Conservation (phyloP, 2,888 invertebrate genomes). For the Siphlonurus alternatus region DNA sequence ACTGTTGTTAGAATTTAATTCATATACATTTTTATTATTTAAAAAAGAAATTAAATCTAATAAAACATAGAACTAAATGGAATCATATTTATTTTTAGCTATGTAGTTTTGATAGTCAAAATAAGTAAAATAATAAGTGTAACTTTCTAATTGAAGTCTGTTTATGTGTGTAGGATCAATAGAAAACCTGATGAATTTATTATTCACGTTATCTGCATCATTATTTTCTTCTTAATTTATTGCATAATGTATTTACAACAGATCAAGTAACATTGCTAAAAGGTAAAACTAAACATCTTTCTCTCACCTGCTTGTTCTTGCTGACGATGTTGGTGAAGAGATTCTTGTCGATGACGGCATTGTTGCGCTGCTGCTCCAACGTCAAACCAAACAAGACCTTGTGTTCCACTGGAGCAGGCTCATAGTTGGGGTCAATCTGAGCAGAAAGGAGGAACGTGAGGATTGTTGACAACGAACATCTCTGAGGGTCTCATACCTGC, state of each 20-base stretch:
- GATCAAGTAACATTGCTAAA: background rate
- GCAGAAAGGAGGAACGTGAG: conserved; percentile 3
- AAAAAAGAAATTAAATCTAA: too few relatives aligned
- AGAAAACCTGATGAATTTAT: too few relatives aligned
- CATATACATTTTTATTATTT: background rate
- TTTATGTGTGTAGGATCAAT: too few relatives aligned
- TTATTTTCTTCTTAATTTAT: too few relatives aligned
- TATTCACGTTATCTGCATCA: too few relatives aligned
- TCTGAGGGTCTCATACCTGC: conserved; percentile 33
- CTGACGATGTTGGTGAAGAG: conserved; percentile 65
- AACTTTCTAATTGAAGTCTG: too few relatives aligned
- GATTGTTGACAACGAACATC: background rate
- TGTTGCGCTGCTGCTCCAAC: conserved; percentile 77
- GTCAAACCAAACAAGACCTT: conserved; percentile 70
- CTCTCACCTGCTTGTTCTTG: background rate
- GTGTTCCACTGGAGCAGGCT: conserved; percentile 64
- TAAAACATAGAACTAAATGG: too few relatives aligned
- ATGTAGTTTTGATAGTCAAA: too few relatives aligned
- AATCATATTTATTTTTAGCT: too few relatives aligned
- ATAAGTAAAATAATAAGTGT: too few relatives aligned
- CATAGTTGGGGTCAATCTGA: conserved; percentile 75
- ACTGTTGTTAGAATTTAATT: background rate
- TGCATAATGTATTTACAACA: too few relatives aligned
- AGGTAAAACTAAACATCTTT: too few relatives aligned
- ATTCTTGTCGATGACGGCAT: conserved; percentile 58